Percentiles rank a stretch among this genome's conserved stretches.
phyloP scores from a whole-genome alignment of 2,113 vertebrate species.

The Egretta garzetta region DNA sequence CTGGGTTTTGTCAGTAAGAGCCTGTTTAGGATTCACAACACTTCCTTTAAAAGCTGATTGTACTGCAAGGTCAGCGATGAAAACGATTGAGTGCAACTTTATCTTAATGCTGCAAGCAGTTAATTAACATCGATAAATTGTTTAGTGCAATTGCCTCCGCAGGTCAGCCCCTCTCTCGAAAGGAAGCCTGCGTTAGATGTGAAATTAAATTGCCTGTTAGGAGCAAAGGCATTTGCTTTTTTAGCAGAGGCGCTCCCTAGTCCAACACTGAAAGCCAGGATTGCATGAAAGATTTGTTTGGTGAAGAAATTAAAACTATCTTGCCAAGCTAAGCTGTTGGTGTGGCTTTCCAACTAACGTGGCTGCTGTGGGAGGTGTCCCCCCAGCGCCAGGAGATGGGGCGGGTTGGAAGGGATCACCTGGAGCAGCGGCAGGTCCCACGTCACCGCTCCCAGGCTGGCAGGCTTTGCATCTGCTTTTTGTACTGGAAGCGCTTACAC shows the following conservation, averaged over 20 bases:
- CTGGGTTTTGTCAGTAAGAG: background rate
- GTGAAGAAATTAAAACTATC: background rate
- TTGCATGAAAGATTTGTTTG: background rate
- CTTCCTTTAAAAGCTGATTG: background rate
- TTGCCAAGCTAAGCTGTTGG: background rate
- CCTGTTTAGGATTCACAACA: background rate
- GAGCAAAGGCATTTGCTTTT: background rate
- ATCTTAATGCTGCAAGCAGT: background rate
- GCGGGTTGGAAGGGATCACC: background rate
- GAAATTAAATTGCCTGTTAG: background rate
- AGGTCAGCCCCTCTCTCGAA: background rate
- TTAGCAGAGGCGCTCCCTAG: background rate
- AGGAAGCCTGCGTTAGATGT: background rate
- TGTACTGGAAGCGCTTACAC: background rate
- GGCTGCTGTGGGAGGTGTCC: background rate
- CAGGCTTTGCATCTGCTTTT: background rate
- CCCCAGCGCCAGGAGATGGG: background rate
- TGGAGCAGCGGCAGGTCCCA: background rate
- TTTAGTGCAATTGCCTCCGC: background rate
- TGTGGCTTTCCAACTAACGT: fast-evolving
- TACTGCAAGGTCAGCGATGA: background rate
- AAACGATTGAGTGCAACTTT: background rate
- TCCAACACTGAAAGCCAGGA: background rate
- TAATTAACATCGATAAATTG: background rate
- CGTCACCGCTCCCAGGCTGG: background rate